Evolutionary conservation across 2,888 invertebrate genomes (phyloP).

Genomic region (Ferdinandea cuprea): DNA sequence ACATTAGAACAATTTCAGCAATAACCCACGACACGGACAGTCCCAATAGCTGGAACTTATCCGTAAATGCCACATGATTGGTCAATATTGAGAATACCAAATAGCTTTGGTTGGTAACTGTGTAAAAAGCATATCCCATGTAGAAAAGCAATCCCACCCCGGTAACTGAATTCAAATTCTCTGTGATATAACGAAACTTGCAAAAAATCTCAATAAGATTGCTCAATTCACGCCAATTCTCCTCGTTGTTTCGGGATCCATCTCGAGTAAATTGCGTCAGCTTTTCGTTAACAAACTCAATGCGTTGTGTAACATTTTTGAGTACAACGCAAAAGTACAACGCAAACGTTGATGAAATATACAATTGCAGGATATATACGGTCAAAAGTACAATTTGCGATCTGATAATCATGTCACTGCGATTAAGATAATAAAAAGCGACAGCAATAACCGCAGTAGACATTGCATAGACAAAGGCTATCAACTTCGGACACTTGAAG

Average conservation of each 20-base stretch:
- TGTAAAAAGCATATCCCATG: slow-evolving; percentile 79
- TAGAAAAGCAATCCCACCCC: slow-evolving; percentile 78
- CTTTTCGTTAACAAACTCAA: slow-evolving; percentile 77
- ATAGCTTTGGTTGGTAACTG: slow-evolving; percentile 80
- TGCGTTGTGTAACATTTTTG: slow-evolving; percentile 76
- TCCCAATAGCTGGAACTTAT: slow-evolving; percentile 77
- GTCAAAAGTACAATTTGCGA: slow-evolving; percentile 75
- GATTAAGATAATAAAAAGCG: slow-evolving; percentile 77
- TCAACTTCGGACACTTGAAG: slow-evolving; percentile 76
- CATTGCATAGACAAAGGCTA: slow-evolving; percentile 45
- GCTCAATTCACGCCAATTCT: slow-evolving; percentile 78
- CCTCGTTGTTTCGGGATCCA: slow-evolving; percentile 56
- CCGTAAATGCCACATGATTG: slow-evolving; percentile 62
- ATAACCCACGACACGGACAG: slow-evolving; percentile 78
- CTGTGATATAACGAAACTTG: slow-evolving; percentile 78
- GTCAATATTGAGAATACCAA: slow-evolving; percentile 78
- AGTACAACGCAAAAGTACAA: slow-evolving; percentile 77
- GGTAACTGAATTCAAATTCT: slow-evolving; percentile 77
- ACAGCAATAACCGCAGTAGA: slow-evolving; percentile 75
- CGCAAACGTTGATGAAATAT: slow-evolving; percentile 77
- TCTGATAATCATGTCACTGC: slow-evolving; percentile 69
- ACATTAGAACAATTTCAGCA: slow-evolving; percentile 77
- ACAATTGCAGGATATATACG: slow-evolving; percentile 77
- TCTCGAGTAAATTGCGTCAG: slow-evolving; percentile 75
- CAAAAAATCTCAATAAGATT: slow-evolving; percentile 79